A percentile compares a stretch with the other conserved stretches of the same genome.
Conservation (phyloP, 2,113 vertebrate genomes). For the Sinocyclocheilus grahami region DNA sequence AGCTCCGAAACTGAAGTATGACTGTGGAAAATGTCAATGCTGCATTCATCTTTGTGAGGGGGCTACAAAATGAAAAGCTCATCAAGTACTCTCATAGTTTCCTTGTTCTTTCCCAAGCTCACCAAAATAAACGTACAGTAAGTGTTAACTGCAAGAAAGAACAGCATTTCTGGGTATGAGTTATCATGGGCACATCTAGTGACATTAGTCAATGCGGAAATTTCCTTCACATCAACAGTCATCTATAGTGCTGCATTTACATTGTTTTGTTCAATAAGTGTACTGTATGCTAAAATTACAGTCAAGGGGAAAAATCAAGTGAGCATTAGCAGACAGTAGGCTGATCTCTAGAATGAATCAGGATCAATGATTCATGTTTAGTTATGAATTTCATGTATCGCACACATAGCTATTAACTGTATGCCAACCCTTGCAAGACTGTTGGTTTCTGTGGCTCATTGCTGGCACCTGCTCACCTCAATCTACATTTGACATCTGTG, state of each 20-base stretch:
- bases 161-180: not conserved
- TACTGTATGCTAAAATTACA: not conserved
- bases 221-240: not conserved
- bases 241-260: not conserved
- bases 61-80: not conserved
- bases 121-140: not conserved
- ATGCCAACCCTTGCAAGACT: not conserved
- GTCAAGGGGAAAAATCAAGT: no score
- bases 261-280: not conserved
- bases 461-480: not conserved
- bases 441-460: not conserved
- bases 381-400: not conserved
- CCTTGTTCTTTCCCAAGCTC: not conserved
- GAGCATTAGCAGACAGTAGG: not conserved
- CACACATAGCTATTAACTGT: not conserved
- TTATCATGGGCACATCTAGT: slow-evolving; percentile 6
- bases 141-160: not conserved
- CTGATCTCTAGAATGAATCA: not conserved
- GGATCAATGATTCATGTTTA: not conserved
- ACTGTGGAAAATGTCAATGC: not conserved
- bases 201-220: not conserved
- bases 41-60: not conserved
- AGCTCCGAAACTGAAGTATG: not conserved
- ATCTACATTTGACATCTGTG: not conserved
- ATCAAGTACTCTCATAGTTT: not conserved